Evolutionary conservation across 2,888 invertebrate genomes (phyloP).

Genomic region (Lithophane semibrunnea): DNA sequence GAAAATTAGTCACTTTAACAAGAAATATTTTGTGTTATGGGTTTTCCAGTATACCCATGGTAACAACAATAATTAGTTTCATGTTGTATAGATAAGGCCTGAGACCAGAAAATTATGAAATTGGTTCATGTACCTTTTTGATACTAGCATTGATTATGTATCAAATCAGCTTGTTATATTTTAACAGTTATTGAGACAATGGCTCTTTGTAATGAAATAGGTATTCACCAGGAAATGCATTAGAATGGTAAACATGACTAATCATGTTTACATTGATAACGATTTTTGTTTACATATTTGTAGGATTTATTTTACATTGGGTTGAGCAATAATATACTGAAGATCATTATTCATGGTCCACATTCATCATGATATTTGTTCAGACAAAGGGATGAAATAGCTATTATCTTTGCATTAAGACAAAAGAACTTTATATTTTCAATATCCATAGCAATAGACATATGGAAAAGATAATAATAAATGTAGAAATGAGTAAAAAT

Average conservation of each 20-base stretch:
- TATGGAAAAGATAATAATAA: not conserved
- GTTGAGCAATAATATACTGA: not conserved
- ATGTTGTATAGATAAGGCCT: not conserved
- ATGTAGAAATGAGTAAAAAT: not conserved
- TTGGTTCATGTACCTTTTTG: not conserved
- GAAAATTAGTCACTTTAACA: not conserved
- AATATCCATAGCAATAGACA: not conserved
- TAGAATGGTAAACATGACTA: not conserved
- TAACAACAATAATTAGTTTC: not conserved
- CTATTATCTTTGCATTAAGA: not conserved
- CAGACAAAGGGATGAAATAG: not conserved
- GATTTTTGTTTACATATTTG: constrained; percentile 6
- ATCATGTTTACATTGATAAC: not conserved
- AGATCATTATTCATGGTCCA: not conserved
- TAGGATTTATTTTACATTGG: not conserved
- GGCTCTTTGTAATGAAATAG: not conserved
- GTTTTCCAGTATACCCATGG: not conserved
- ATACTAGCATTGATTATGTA: not conserved
- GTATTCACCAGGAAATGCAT: not conserved
- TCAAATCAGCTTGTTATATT: not conserved
- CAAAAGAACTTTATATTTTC: constrained; percentile 7
- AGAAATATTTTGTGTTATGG: not conserved
- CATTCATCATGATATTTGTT: not conserved
- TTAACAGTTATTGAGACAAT: not conserved
- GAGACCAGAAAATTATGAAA: not conserved